These are phyloP conservation scores for Ceryle rudis DNA, from an alignment of 2,797 vertebrate genomes.

Conservation along the genomic window DNA sequence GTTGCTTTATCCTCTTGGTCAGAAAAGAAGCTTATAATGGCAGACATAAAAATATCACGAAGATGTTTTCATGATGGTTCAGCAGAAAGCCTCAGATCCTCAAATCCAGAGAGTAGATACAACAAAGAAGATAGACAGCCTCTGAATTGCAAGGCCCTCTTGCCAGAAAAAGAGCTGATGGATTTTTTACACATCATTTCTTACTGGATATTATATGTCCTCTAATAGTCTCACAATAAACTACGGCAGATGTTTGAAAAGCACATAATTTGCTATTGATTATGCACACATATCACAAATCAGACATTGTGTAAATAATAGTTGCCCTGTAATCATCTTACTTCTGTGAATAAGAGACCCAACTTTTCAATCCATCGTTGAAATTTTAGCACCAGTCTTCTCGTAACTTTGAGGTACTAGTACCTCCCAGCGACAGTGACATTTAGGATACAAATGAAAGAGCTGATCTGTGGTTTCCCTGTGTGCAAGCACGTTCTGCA, in stretches of 20 bases:
- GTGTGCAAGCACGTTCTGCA: neutral
- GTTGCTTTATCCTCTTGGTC: neutral
- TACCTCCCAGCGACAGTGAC: neutral
- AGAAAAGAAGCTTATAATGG: neutral
- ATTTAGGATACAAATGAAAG: neutral
- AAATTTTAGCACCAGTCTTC: neutral
- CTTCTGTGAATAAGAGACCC: neutral
- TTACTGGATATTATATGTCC: slow-evolving; percentile 11
- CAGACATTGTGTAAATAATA: neutral
- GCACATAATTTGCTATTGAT: slow-evolving; percentile 23
- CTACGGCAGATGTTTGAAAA: slow-evolving; percentile 38
- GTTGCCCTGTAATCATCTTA: neutral
- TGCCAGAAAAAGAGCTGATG: neutral
- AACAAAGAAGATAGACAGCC: neutral
- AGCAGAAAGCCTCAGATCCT: slow-evolving; percentile 6
- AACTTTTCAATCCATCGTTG: neutral
- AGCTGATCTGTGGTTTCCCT: neutral
- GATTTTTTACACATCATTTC: slow-evolving; percentile 12
- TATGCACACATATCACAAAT: slow-evolving; percentile 19
- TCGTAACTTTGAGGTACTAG: neutral
- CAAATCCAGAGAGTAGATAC: neutral
- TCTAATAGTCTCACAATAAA: slow-evolving; percentile 24
- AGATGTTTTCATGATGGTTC: neutral
- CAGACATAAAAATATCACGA: neutral
- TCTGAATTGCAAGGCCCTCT: neutral